Base-by-base conservation (phyloP, 2,797 vertebrate species). In the Chelmon rostratus region DNA sequence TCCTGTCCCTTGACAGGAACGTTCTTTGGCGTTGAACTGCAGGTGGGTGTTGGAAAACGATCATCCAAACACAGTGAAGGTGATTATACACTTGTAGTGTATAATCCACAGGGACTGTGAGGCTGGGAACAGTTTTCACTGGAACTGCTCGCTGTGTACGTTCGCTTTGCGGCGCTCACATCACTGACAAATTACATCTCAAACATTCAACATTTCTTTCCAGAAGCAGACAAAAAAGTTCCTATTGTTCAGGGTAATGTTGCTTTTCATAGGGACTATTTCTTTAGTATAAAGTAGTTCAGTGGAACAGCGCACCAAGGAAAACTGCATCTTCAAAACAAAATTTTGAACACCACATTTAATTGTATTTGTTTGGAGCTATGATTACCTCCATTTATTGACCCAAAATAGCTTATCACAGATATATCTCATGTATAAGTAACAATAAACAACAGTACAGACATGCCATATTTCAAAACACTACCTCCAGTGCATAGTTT, bases 1-100 rank as follows among this genome's bases (percentile, higher is more conserved):
- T 0, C 0, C 0, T 0, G 0, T 1, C 78, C 76, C 7, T 2
- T 91, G 3, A 3, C 4, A 0, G 96, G 89, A 0, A 63, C 50
- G 0, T 93, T 89, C 79, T 96, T 97, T 0, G 97, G 96, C 7
- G 88, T 97, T 19, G 96, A 98, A 61, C 83, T 97, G 10, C 93
- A 96, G 96, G 97, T 97, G 31, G 33, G 4, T 47, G 35, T 33
- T 21, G 0, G 0, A 47, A 47, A 47, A 28, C 31, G 2, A 31
- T 31, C 28, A 31, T n/a, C n/a, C n/a, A n/a, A 37, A 23, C 52
- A 40, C 50, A 6, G 6, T 12, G 11, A 40, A 47, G 11, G 9
- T 25, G 28, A 25, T n/a, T n/a, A n/a, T n/a, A n/a, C 2, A 38
- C 5, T 3, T 4, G 21, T 25, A 9, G 8, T 9, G 40, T 31